A percentile compares a stretch with the other conserved stretches of the same genome.
These are phyloP conservation scores for Microctenopoma steveboyesi DNA, from an alignment of 2,797 vertebrate genomes.

Conservation along the genomic window DNA sequence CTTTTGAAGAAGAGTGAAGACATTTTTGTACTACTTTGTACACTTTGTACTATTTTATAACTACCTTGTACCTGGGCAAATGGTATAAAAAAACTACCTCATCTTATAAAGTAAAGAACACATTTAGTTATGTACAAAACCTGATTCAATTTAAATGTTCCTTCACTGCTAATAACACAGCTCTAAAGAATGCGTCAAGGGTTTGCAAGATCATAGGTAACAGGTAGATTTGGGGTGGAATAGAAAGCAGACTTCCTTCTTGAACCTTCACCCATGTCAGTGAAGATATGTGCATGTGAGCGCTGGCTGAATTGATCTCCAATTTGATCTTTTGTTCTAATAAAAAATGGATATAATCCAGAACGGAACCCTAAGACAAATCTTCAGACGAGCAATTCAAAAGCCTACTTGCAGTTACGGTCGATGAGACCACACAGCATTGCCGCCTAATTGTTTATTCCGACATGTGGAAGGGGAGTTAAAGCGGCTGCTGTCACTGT, in stretches of 20 bases:
- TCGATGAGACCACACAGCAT: constrained; percentile 8
- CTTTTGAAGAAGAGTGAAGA: too few relatives aligned
- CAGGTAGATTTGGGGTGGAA: neutral
- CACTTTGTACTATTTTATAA: too few relatives aligned
- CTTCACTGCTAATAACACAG: neutral
- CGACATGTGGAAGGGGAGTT: constrained; percentile 48
- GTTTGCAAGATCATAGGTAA: constrained; percentile 1
- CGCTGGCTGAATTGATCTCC: neutral
- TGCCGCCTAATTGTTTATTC: constrained; percentile 41
- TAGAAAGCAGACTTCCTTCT: neutral
- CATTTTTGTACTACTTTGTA: too few relatives aligned
- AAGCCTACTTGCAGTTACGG: neutral
- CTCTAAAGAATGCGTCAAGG: neutral
- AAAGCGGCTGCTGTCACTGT: constrained; percentile 57
- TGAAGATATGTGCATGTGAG: neutral
- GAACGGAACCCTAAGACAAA: neutral
- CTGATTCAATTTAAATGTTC: too few relatives aligned
- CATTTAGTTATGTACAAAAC: too few relatives aligned
- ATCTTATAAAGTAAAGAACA: too few relatives aligned
- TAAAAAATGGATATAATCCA: constrained; percentile 12
- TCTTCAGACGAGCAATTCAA: neutral
- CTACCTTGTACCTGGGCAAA: too few relatives aligned
- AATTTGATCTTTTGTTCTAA: neutral
- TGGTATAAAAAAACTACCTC: too few relatives aligned
- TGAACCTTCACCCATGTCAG: neutral